Conservation (phyloP, 2,113 vertebrate genomes). For the Coturnix japonica region DNA sequence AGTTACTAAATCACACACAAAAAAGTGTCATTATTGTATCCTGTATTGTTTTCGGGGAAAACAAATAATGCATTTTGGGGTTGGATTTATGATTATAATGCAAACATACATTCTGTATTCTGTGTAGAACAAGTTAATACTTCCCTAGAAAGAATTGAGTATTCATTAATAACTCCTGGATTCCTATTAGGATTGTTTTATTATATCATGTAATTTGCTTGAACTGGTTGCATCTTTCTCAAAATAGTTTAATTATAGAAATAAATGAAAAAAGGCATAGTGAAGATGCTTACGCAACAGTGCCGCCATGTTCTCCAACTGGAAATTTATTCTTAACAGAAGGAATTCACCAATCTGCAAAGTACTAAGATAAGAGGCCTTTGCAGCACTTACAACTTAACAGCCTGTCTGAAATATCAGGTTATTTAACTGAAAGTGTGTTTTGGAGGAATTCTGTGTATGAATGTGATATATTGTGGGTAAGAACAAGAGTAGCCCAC, state of each 20-base stretch:
- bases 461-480: neutral
- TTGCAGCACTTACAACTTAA: neutral
- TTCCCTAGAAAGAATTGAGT: conserved; percentile 62
- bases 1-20: conserved; percentile 42
- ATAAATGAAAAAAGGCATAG: conserved; percentile 73
- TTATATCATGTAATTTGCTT: conserved; percentile 72
- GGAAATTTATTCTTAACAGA: conserved; percentile 69
- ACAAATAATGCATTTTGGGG: conserved; percentile 71
- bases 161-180: conserved; percentile 76
- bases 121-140: conserved; percentile 63
- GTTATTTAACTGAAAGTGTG: neutral
- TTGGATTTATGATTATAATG: conserved; percentile 76
- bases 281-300: conserved; percentile 74
- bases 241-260: conserved; percentile 78
- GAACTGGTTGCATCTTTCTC: conserved; percentile 66
- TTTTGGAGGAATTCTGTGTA: neutral
- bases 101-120: conserved; percentile 76
- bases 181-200: conserved; percentile 74
- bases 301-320: conserved; percentile 60
- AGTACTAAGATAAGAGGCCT: neutral
- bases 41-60: conserved; percentile 1
- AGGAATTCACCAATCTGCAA: conserved; percentile 45
- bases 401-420: neutral
- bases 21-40: conserved; percentile 27
- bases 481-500: neutral